Evolutionary conservation across 2,797 vertebrate species (phyloP).

Genomic region (Capromys pilorides): DNA sequence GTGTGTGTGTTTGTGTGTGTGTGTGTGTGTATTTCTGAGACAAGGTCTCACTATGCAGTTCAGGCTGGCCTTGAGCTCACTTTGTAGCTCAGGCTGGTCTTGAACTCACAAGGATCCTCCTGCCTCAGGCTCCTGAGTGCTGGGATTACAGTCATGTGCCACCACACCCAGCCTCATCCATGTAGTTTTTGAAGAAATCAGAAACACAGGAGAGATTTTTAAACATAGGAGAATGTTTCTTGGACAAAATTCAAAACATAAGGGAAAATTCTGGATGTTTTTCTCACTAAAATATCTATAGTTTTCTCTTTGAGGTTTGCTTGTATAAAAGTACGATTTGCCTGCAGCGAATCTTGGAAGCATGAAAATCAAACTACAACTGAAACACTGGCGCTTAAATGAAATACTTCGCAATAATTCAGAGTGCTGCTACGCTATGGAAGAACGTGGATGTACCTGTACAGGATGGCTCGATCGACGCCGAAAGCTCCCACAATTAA

Average conservation of each 20-base stretch:
- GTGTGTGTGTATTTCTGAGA: too few relatives aligned
- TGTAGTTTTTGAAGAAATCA: background rate
- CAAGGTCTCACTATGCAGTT: too few relatives aligned
- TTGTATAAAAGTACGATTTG: background rate
- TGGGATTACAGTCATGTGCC: too few relatives aligned
- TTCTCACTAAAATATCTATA: slow-evolving; percentile 1
- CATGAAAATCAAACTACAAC: slow-evolving; percentile 35
- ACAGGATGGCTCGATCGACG: slow-evolving; percentile 92
- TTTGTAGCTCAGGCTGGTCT: too few relatives aligned
- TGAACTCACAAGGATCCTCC: too few relatives aligned
- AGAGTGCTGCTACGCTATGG: background rate
- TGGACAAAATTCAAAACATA: slow-evolving; percentile 41
- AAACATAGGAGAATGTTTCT: background rate
- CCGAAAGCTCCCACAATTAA: slow-evolving; percentile 94
- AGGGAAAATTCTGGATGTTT: background rate
- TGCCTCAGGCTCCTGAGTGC: too few relatives aligned
- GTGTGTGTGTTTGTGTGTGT: too few relatives aligned
- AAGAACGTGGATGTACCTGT: slow-evolving; percentile 83
- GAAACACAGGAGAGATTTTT: background rate
- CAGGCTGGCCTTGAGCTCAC: too few relatives aligned
- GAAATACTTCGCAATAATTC: background rate
- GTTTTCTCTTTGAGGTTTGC: background rate
- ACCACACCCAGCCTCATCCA: too few relatives aligned
- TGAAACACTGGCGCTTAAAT: background rate
- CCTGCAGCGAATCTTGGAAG: background rate